Evolutionary conservation across 2,797 vertebrate genomes (phyloP).

Genomic region (Salarias fasciatus): DNA sequence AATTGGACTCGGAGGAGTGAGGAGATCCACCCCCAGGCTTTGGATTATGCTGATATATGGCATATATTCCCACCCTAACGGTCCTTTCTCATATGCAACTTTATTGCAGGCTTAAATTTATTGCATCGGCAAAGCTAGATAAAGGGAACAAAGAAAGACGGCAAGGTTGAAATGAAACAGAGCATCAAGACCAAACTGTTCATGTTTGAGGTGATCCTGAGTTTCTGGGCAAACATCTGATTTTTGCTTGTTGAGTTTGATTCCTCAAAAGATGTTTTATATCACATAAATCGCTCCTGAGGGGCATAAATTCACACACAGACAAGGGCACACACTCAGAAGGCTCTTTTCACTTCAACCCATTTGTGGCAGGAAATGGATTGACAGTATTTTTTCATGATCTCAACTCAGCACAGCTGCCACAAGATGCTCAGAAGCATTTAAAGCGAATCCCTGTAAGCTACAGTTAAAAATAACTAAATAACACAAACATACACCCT

Average conservation of each 20-base stretch:
- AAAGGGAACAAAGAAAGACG: not conserved
- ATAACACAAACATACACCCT: no score
- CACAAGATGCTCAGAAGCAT: no score
- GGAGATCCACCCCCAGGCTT: conserved; percentile 41
- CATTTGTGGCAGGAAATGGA: conserved; percentile 1
- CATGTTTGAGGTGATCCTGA: conserved; percentile 1
- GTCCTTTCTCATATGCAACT: conserved; percentile 32
- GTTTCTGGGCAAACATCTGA: not conserved
- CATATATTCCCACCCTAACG: conserved; percentile 41
- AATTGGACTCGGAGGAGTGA: conserved; percentile 72
- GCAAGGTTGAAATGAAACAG: not conserved
- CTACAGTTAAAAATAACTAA: no score
- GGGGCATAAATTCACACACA: not conserved
- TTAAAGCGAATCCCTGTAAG: no score
- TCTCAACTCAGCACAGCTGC: conserved; percentile 1
- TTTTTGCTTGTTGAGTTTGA: not conserved
- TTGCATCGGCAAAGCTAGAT: not conserved
- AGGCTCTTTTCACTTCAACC: not conserved
- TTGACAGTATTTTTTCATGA: conserved; percentile 3
- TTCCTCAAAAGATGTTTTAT: conserved; percentile 11
- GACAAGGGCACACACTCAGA: conserved; percentile 6
- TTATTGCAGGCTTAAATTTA: conserved; percentile 3
- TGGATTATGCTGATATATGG: conserved; percentile 64
- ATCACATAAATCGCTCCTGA: not conserved
- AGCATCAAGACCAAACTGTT: not conserved